Evolutionary conservation across 2,113 vertebrate species (phyloP).

Genomic region (Porphyrio hochstetteri): DNA sequence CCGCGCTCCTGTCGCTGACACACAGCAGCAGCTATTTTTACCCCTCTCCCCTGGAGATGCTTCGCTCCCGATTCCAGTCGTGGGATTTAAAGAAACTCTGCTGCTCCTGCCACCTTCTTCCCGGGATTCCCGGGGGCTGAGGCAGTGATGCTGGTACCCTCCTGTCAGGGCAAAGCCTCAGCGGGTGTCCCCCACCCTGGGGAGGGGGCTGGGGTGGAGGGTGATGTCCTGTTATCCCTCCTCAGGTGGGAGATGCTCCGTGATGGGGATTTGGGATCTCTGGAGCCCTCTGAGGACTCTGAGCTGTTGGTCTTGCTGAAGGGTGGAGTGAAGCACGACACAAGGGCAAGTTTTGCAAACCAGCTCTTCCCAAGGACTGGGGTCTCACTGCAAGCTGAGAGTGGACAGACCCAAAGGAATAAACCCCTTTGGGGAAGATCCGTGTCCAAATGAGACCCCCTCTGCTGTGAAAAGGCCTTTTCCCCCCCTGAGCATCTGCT

Average conservation of each 20-base stretch:
- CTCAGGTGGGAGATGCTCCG: background rate
- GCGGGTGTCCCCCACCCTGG: rapidly evolving
- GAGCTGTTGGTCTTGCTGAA: rapidly evolving
- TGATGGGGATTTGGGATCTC: background rate
- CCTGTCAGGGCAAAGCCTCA: rapidly evolving
- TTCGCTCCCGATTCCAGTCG: background rate
- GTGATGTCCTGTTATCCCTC: no score
- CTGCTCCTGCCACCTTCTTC: rapidly evolving
- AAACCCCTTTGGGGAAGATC: background rate
- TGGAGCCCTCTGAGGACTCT: background rate
- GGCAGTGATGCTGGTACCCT: rapidly evolving
- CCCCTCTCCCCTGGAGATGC: background rate
- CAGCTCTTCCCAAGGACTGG: background rate
- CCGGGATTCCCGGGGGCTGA: rapidly evolving
- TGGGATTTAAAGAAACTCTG: background rate
- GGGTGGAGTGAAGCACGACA: rapidly evolving
- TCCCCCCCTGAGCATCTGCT: background rate
- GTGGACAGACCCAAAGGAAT: background rate
- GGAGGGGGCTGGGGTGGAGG: no score
- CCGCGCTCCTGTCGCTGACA: background rate
- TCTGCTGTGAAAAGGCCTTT: rapidly evolving
- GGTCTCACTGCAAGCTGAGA: background rate
- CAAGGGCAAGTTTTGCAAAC: background rate
- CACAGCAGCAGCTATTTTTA: constrained; percentile 35
- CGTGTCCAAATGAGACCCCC: rapidly evolving